These are phyloP conservation scores for Brachypalpus laphriformis DNA, from an alignment of 2,888 invertebrate species.

Conservation along the genomic window DNA sequence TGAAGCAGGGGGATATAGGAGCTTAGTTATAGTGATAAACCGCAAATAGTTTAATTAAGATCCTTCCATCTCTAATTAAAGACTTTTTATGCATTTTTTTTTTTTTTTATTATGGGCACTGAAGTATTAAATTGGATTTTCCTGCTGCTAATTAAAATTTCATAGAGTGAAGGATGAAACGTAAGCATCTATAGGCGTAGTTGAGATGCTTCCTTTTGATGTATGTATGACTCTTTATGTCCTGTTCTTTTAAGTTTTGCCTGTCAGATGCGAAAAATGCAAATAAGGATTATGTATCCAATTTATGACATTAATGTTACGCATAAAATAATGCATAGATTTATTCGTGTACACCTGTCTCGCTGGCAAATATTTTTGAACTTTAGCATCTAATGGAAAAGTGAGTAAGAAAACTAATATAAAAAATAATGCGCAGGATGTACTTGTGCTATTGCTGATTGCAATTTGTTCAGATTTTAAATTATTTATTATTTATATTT, in stretches of 20 bases:
- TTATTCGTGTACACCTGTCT: too few species aligned
- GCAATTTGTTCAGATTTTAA: too few species aligned
- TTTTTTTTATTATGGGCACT: neutral
- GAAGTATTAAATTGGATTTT: slow-evolving; percentile 22
- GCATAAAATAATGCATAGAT: neutral
- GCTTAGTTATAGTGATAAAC: neutral
- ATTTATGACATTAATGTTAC: neutral
- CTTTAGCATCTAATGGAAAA: too few species aligned
- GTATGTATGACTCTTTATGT: neutral
- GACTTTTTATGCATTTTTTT: slow-evolving; percentile 9
- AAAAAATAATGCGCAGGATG: too few species aligned
- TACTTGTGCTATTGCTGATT: too few species aligned
- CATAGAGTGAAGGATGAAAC: neutral
- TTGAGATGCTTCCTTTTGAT: neutral
- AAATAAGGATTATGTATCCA: too few species aligned
- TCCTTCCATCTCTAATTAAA: slow-evolving; percentile 14
- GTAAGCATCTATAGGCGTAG: neutral
- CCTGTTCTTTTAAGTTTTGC: neutral
- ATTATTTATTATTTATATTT: too few species aligned
- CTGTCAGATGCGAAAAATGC: too few species aligned
- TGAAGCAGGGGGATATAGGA: neutral
- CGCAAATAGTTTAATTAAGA: slow-evolving; percentile 8
- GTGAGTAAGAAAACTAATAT: too few species aligned
- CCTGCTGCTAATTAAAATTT: slow-evolving; percentile 9
- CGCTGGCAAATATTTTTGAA: too few species aligned